These are phyloP conservation scores for Hypomecis atomaria DNA, from an alignment of 2,888 invertebrate genomes.

Conservation along the genomic window DNA sequence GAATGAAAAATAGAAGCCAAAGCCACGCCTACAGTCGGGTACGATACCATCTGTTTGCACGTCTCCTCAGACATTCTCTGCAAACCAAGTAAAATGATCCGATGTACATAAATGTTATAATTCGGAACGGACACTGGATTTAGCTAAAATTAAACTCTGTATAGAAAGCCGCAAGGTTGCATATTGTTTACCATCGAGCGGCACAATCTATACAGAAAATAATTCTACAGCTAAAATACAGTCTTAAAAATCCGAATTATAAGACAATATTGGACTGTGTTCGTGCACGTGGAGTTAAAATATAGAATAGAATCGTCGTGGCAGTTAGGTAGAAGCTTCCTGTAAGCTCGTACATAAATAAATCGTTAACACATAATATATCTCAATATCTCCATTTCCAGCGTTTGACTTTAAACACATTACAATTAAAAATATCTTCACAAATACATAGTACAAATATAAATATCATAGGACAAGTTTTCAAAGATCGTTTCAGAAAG, in stretches of 20 bases:
- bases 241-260: constrained; percentile 18
- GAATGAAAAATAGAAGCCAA: constrained; percentile 81
- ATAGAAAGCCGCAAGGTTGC: neutral
- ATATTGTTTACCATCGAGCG: constrained; percentile 4
- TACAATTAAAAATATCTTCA: constrained; percentile 3
- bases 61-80: constrained; percentile 93
- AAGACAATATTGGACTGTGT: constrained; percentile 15
- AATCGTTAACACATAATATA: constrained; percentile 10
- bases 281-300: constrained; percentile 33
- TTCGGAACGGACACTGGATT: constrained; percentile 15
- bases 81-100: constrained; percentile 86
- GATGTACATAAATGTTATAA: constrained; percentile 61
- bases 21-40: constrained; percentile 82
- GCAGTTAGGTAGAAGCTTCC: constrained; percentile 41
- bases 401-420: constrained; percentile 20
- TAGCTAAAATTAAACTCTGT: constrained; percentile 10
- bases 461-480: neutral
- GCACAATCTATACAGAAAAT: neutral
- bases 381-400: neutral
- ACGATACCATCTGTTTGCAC: constrained; percentile 92
- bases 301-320: constrained; percentile 22
- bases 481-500: constrained; percentile 1
- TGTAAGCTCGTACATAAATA: constrained; percentile 43
- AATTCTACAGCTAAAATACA: neutral
- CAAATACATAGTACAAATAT: constrained; percentile 9